Evolutionary conservation across 1,140 invertebrate species (phyloP).

Genomic region (Drosophila arizonae): DNA sequence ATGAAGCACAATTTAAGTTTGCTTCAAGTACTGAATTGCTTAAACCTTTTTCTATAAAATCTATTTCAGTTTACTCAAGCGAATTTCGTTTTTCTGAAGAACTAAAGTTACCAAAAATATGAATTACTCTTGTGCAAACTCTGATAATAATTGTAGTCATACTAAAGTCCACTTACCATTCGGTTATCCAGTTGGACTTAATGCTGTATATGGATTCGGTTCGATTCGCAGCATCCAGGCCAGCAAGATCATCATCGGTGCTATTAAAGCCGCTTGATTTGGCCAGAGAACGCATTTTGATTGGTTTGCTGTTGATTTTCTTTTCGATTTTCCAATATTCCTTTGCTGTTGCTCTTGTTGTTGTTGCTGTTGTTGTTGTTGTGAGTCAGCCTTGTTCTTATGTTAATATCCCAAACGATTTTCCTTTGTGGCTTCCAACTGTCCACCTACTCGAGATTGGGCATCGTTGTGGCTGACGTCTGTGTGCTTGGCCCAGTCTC

Average conservation of each 20-base stretch:
- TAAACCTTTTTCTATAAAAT: too few species aligned
- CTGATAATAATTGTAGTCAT: too few species aligned
- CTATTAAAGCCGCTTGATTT: conserved; percentile 85
- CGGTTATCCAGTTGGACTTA: conserved; percentile 87
- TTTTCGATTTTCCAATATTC: not conserved
- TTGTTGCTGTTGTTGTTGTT: conserved; percentile 6
- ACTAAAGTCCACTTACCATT: conserved; percentile 84
- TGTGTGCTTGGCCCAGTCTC: conserved; percentile 41
- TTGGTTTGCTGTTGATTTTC: conserved; percentile 17
- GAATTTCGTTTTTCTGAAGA: too few species aligned
- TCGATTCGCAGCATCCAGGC: conserved; percentile 82
- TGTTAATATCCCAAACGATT: conserved; percentile 57
- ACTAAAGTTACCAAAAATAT: too few species aligned
- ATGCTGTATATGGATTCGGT: conserved; percentile 87
- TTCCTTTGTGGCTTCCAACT: conserved; percentile 35
- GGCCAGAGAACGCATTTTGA: conserved; percentile 86
- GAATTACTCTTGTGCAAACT: too few species aligned
- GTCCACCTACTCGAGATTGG: conserved; percentile 42
- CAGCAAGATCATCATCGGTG: conserved; percentile 58
- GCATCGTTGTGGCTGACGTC: conserved; percentile 43
- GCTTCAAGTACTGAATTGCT: too few species aligned
- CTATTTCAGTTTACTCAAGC: too few species aligned
- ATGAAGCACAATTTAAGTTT: too few species aligned
- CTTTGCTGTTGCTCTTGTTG: conserved; percentile 10
- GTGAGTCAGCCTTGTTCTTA: not conserved